Evolutionary conservation across 2,113 vertebrate genomes (phyloP).

Genomic region (Equus quagga): DNA sequence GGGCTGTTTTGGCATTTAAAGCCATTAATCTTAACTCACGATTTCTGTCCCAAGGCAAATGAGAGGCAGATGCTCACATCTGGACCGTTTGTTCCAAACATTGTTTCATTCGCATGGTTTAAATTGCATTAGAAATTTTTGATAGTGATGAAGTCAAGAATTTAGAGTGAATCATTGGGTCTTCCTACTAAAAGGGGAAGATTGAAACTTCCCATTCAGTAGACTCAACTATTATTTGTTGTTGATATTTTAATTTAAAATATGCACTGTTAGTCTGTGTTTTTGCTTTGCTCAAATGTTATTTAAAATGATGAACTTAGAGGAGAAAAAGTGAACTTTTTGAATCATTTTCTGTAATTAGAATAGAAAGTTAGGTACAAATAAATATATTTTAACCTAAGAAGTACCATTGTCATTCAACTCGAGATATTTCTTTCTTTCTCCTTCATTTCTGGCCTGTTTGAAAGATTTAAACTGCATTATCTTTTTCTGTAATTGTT

Average conservation of each 20-base stretch:
- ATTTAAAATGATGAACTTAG: slow-evolving; percentile 51
- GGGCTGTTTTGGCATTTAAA: slow-evolving; percentile 65
- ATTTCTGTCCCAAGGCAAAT: slow-evolving; percentile 82
- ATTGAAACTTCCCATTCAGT: not conserved
- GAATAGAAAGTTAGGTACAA: not conserved
- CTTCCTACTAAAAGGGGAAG: not conserved
- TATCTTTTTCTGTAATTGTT: slow-evolving; percentile 37
- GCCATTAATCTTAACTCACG: slow-evolving; percentile 79
- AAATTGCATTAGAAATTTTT: slow-evolving; percentile 66
- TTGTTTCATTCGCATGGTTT: slow-evolving; percentile 64
- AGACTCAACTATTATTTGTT: slow-evolving; percentile 60
- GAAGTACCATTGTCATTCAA: not conserved
- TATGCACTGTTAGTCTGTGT: slow-evolving; percentile 52
- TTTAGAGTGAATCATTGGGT: slow-evolving; percentile 42
- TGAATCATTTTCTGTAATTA: slow-evolving; percentile 65
- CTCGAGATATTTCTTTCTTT: slow-evolving; percentile 16
- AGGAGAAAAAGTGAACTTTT: slow-evolving; percentile 61
- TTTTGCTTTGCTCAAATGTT: slow-evolving; percentile 66
- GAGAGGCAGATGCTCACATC: slow-evolving; percentile 86
- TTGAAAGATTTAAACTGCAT: not conserved
- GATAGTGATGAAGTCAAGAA: slow-evolving; percentile 49
- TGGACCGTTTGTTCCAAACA: slow-evolving; percentile 78
- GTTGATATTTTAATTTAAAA: slow-evolving; percentile 72
- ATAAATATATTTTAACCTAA: not conserved
- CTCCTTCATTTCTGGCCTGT: not conserved